These are phyloP conservation scores for Danaus plexippus DNA, from an alignment of 1,140 invertebrate genomes.

Conservation along the genomic window DNA sequence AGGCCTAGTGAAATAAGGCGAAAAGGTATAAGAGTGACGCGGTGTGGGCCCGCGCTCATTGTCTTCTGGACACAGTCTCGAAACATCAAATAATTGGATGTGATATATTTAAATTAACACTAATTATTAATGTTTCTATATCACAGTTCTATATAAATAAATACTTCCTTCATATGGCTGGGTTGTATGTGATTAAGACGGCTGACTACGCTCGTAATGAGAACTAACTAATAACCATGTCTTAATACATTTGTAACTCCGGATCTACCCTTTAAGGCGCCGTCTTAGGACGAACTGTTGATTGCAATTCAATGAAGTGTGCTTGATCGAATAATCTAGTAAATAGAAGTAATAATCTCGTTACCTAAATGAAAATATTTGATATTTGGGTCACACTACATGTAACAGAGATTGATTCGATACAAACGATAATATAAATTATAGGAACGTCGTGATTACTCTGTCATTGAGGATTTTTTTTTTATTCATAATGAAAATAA, in stretches of 20 bases:
- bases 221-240: no score
- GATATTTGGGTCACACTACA: neutral
- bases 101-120: slow-evolving; percentile 16
- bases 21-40: slow-evolving; percentile 68
- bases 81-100: slow-evolving; percentile 29
- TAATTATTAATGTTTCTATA: neutral
- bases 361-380: neutral
- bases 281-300: slow-evolving; percentile 7
- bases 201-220: no score
- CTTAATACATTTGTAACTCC: slow-evolving; percentile 11
- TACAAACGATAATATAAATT: no score
- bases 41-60: slow-evolving; percentile 62
- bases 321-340: slow-evolving; percentile 7
- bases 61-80: slow-evolving; percentile 30
- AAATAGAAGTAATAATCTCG: neutral
- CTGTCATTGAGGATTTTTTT: neutral
- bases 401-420: neutral
- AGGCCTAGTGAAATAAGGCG: slow-evolving; percentile 64
- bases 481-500: neutral
- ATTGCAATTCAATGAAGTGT: slow-evolving; percentile 17
- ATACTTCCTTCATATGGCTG: no score
- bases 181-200: no score
- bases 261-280: slow-evolving; percentile 13
- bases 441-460: no score
- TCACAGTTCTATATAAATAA: neutral